A percentile compares a stretch with the other conserved stretches of the same genome.
Conservation (phyloP, 2,113 vertebrate genomes). For the Rhea americana region DNA sequence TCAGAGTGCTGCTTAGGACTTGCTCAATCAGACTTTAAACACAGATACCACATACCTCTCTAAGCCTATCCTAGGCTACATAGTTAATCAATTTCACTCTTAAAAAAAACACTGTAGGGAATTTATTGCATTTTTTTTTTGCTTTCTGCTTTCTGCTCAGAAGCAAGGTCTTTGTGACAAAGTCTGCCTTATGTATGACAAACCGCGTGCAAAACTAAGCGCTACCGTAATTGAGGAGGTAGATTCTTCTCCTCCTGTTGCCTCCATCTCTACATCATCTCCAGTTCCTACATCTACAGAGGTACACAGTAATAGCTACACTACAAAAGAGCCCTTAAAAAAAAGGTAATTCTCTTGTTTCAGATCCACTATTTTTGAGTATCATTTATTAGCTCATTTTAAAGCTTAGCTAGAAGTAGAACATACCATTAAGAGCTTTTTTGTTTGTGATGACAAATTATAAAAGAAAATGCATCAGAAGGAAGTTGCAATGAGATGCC, state of each 20-base stretch:
- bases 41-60: background rate
- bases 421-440: background rate
- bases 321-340: background rate
- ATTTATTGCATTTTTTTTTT: background rate
- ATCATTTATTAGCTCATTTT: background rate
- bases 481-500: background rate
- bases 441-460: background rate
- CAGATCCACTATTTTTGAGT: background rate
- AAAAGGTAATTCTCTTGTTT: background rate
- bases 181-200: background rate
- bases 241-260: background rate
- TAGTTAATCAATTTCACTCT: accelerated
- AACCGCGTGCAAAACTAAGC: background rate
- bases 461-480: background rate
- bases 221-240: background rate
- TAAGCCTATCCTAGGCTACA: background rate
- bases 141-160: background rate
- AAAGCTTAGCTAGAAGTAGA: background rate
- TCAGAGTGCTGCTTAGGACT: background rate
- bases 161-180: background rate
- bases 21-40: background rate
- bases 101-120: background rate
- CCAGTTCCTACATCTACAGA: background rate
- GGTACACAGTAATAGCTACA: background rate
- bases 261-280: background rate